Evolutionary conservation across 1,140 invertebrate genomes (phyloP), one percentile per base, ranked within the genome.

Genomic region (Drosophila lowei): DNA sequence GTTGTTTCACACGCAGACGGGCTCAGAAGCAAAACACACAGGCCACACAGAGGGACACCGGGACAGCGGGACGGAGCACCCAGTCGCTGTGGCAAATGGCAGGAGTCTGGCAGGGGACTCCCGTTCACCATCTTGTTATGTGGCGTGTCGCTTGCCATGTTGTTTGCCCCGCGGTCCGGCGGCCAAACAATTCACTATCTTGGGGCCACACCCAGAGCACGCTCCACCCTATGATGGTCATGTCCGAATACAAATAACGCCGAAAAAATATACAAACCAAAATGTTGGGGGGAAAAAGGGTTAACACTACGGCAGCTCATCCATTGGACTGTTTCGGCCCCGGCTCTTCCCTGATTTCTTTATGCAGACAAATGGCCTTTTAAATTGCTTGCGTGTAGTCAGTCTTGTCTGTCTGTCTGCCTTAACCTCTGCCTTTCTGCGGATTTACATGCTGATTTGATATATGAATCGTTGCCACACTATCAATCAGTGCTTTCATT

Each of bases 381-480:
- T 85, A 85, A 85, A 85, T 80, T 85, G 80, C 67, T 85, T 77
- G 80, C 67, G 80, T 85, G 72, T 76, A 68, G 71, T 68, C 75
- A 72, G 55, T 48, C 73, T 42, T 61, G 60, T 8, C 38, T 41
- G 50, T 59, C 68, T 65, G 34, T 46, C 49, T 43, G 42, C 46
- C 28, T 30, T 54, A 43, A 58, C 58, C 38, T 48, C 47, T 42
- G 23, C 15, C 25, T 55, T 18, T 56, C 48, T 59, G 53, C 58
- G 42, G 59, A 81, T 80, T 86, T 86, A 77, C 81, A 85, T 86
- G 81, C 61, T 77, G 77, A 85, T 86, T 80, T 86, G 81, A 86
- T 85, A 85, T 86, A 85, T 80, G 81, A 85, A 67, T 80, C 65
- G 64, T 64, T 67, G 64, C 47, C 64, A 66, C 48, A 63, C 81